These are phyloP conservation scores for Rhorus exstirpatorius DNA, from an alignment of 2,888 invertebrate species.

Conservation along the genomic window DNA sequence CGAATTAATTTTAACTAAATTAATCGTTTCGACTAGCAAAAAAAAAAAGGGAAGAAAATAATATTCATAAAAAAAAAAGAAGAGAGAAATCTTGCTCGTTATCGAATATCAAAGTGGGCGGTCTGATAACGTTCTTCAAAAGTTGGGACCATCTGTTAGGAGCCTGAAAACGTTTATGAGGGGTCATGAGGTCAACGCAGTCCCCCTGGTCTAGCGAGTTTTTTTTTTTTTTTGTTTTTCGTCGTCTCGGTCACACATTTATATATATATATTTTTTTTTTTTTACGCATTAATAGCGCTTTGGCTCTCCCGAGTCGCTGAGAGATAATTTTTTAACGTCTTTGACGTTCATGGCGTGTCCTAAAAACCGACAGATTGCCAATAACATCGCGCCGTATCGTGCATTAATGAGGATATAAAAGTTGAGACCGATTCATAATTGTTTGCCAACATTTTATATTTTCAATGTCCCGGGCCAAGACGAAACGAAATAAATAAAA, in stretches of 20 bases:
- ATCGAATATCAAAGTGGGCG: constrained; percentile 44
- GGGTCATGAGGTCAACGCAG: constrained; percentile 45
- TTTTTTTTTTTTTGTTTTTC: constrained; percentile 23
- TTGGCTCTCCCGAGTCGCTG: not conserved
- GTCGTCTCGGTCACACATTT: not conserved
- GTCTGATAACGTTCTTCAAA: constrained; percentile 29
- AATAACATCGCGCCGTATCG: constrained; percentile 20
- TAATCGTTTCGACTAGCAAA: not conserved
- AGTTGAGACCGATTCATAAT: constrained; percentile 50
- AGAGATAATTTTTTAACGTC: constrained; percentile 35
- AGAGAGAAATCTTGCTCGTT: constrained; percentile 1
- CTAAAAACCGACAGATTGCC: constrained; percentile 20
- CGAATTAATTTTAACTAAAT: too few relatives aligned
- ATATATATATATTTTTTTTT: not conserved
- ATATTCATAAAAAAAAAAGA: too few relatives aligned
- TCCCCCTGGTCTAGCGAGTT: constrained; percentile 29
- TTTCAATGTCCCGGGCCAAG: not conserved
- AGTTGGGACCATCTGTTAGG: constrained; percentile 51
- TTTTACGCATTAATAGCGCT: not conserved
- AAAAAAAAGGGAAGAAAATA: not conserved
- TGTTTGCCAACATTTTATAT: constrained; percentile 58
- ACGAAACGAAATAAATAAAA: not conserved
- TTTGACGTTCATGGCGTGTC: not conserved
- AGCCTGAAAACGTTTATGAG: constrained; percentile 1
- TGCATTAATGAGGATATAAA: not conserved